phyloP scores from a whole-genome alignment of 2,888 invertebrate genomes.

The Suillia variegata region DNA sequence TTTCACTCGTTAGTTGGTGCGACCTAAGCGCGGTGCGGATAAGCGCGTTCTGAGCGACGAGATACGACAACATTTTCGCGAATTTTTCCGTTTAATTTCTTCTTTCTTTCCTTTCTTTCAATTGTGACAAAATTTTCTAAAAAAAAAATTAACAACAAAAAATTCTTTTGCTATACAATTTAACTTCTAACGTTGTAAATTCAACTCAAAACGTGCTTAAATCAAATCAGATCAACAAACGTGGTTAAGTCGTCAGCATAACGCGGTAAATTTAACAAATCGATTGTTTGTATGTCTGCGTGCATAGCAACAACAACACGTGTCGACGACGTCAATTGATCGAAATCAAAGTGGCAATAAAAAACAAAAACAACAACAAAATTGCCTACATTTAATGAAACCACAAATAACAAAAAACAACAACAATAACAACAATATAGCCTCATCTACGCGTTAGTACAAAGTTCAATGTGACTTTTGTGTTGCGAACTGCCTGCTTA shows the following conservation, averaged over 20 bases:
- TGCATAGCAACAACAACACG: background rate
- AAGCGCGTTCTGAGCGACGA: background rate
- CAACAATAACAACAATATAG: background rate
- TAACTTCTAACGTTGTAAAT: no score
- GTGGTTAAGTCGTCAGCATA: no score
- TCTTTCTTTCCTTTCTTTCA: background rate
- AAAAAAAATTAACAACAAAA: background rate
- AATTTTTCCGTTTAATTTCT: background rate
- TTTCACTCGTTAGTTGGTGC: background rate
- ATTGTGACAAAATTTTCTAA: background rate
- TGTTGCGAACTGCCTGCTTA: no score
- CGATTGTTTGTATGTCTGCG: no score
- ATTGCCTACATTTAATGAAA: background rate
- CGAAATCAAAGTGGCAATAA: constrained; percentile 38
- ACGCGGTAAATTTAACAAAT: no score
- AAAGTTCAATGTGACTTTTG: constrained; percentile 1
- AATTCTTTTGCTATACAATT: no score
- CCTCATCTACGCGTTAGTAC: background rate
- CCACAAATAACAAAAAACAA: background rate
- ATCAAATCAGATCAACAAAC: no score
- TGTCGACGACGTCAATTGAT: background rate
- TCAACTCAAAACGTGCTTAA: no score
- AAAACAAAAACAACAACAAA: constrained; percentile 23
- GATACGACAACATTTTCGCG: background rate
- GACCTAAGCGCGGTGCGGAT: background rate